A percentile compares a stretch with the other conserved stretches of the same genome.
These are phyloP conservation scores for Ptilorrhoa leucosticta DNA, from an alignment of 2,113 vertebrate genomes.

Conservation along the genomic window DNA sequence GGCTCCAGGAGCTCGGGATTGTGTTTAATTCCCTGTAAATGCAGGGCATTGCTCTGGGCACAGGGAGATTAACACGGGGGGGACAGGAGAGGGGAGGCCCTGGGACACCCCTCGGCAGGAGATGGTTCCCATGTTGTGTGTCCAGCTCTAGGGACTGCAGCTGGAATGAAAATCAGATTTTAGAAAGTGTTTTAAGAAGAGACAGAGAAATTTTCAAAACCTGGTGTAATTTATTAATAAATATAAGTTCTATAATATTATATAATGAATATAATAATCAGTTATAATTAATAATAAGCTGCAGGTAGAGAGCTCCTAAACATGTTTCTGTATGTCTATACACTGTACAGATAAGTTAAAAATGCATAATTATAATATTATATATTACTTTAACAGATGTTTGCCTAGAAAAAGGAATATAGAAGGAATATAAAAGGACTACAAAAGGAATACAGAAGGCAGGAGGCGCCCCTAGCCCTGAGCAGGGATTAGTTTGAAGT, in stretches of 20 bases:
- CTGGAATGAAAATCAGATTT: background rate
- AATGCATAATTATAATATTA: background rate
- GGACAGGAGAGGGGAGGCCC: background rate
- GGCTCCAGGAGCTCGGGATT: background rate
- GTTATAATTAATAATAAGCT: background rate
- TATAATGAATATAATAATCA: background rate
- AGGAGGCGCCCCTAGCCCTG: background rate
- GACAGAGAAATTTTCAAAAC: too few relatives aligned
- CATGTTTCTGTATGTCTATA: rapidly evolving
- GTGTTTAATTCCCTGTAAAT: background rate
- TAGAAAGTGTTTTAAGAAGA: rapidly evolving
- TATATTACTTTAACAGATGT: background rate
- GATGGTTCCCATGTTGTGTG: rapidly evolving
- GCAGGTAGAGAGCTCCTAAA: background rate
- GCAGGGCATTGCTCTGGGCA: background rate
- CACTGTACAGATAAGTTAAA: background rate
- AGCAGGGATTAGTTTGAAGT: background rate
- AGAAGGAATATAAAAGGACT: background rate
- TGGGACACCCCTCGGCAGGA: background rate
- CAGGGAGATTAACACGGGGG: background rate
- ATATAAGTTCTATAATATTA: background rate
- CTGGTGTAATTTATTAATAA: background rate
- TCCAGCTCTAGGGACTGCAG: background rate
- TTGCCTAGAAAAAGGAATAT: background rate
- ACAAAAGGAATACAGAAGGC: background rate